Base-by-base conservation (phyloP, 2,888 invertebrate genomes). In the Gari tellinella region DNA sequence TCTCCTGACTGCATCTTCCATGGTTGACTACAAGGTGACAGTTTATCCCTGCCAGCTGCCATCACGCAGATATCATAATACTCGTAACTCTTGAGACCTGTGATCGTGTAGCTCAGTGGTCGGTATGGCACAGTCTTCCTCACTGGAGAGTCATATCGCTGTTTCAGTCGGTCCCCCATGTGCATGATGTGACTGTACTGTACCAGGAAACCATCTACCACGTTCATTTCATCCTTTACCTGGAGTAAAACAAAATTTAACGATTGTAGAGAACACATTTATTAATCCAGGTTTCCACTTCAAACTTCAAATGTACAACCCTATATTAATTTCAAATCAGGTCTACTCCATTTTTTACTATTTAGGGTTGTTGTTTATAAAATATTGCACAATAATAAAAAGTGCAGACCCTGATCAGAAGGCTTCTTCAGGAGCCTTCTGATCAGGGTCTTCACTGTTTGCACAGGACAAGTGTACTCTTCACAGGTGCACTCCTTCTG, bases 61-160 rank as follows among this genome's bases (percentile, higher is more conserved):
- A 97, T 95, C 83, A 98, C 94, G 93, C 97, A 97, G 93, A 98
- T 97, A 93, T 97, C 96, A 93, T 98, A 98, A 90, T 95, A 94
- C 82, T 96, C 95, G 93, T 95, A 97, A 92, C 97, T 96, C 87
- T 94, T 93, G 89, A 98, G 94, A 85, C 95, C 95, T 74, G 95
- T 95, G 94, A 93, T 87, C 1, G 91, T 85, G 76, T 86, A 84
- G 41, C 82, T 77, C 14, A 81, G 82, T 14, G 60, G 85, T 51
- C 58, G 66, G 72, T 61, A 82, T n/a, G 46, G 72, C 40, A 38
- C 60, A n/a, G 46, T 69, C 73, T 48, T 73, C 51, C 10, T 82
- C 74, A 40, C 69, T 55, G 31, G 58, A 43, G 26, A 77, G 49
- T 41, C 78, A 61, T 57, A 79, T 21, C 53, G 51, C 31, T 61